Evolutionary conservation across 2,113 vertebrate species (phyloP), one percentile per base, ranked within the genome.

Genomic region (Rhipidura dahli): DNA sequence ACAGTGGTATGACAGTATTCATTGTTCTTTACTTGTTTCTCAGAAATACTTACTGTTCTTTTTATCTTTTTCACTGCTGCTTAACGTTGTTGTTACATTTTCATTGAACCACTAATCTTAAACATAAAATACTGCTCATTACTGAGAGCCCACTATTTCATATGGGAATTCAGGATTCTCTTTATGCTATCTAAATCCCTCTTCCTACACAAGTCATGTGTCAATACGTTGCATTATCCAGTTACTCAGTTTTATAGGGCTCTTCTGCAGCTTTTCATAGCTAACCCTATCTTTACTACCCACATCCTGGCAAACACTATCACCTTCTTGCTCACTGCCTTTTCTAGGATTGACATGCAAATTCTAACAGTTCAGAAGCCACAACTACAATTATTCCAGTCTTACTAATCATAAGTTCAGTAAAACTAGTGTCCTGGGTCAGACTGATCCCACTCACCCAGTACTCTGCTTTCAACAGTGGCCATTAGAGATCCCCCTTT

Each of bases 381-480:
- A 72, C 42, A 80, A 83, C 13, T 22, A 68, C 59, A 54, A 54
- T n/a, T 59, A 57, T 54, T 54, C 57, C 77, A 66, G 42, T 35
- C 24, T 50, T 35, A 27, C 18, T 40, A 23, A 50, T 16, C 6
- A 0, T 22, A 68, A 76, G 1, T 31, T 70, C 45, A 63, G 28
- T 49, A 44, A 37, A 73, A 33, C 35, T 44, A 59, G 28, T 77
- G 54, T 53, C 37, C 44, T 63, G n/a, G 42, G 68, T 76, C 15
- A 78, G 30, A 70, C 0, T 45, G 33, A 83, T 35, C 21, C 7
- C 10, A 9, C n/a, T 66, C 0, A 0, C 30, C 7, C 24, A 71
- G 54, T 1, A 6, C 54, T 47, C 49, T 49, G 56, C 65, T 65
- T 61, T 73, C 44, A 69, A 6, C 19, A 68, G 10, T 0, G 1